These are phyloP conservation scores for Indicator maculatus DNA, from an alignment of 2,113 vertebrate species.

Conservation along the genomic window DNA sequence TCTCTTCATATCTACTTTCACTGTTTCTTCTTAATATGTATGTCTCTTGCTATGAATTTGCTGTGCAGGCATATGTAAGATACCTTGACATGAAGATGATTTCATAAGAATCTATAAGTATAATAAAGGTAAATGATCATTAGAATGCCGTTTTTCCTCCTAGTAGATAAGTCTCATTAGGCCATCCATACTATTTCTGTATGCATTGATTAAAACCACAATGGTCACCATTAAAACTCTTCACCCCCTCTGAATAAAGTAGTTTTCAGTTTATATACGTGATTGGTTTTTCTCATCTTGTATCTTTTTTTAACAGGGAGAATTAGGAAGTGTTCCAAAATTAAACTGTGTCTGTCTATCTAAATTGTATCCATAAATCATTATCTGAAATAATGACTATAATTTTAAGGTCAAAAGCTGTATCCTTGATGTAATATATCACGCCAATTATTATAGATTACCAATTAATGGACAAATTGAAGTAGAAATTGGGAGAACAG, in stretches of 20 bases:
- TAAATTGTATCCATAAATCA: slow-evolving; percentile 52
- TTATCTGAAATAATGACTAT: slow-evolving; percentile 50
- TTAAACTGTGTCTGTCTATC: slow-evolving; percentile 1
- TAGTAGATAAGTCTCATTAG: neutral
- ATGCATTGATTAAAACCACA: neutral
- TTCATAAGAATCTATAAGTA: neutral
- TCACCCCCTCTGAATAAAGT: neutral
- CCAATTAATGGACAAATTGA: slow-evolving; percentile 45
- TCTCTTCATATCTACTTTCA: slow-evolving; percentile 17
- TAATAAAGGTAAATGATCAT: neutral
- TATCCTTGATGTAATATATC: slow-evolving; percentile 41
- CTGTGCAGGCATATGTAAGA: neutral
- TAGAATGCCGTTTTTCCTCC: neutral
- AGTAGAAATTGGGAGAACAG: slow-evolving; percentile 14
- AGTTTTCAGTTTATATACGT: neutral
- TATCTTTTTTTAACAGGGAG: neutral
- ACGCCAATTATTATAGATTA: slow-evolving; percentile 45
- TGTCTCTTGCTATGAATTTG: neutral
- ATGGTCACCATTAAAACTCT: neutral
- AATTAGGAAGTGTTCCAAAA: neutral
- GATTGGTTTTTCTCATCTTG: neutral
- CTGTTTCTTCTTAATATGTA: neutral
- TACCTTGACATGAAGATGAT: neutral
- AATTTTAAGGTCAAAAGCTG: slow-evolving; percentile 62
- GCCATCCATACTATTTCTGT: neutral